Evolutionary conservation across 2,888 invertebrate species (phyloP).

Genomic region (Bursaphelenchus okinawaensis): DNA sequence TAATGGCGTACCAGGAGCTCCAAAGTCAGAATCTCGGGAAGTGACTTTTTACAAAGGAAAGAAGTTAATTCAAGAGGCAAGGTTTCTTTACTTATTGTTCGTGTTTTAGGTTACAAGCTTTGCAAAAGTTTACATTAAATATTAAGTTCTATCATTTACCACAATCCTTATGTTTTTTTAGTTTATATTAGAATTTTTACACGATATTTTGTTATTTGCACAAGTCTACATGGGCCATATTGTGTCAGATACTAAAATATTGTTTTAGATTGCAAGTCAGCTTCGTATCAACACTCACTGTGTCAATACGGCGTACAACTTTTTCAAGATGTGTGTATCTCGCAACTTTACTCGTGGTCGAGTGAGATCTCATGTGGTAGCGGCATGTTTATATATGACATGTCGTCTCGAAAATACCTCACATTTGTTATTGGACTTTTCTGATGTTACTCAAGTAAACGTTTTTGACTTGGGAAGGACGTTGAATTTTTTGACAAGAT

Average conservation of each 20-base stretch:
- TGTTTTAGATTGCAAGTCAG: slow-evolving; percentile 71
- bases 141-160: too few relatives aligned
- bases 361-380: slow-evolving; percentile 81
- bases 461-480: slow-evolving; percentile 90
- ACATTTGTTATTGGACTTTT: slow-evolving; percentile 91
- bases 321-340: slow-evolving; percentile 70
- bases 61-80: slow-evolving; percentile 52
- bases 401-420: slow-evolving; percentile 89
- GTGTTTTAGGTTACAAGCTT: too few relatives aligned
- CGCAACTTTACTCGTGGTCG: slow-evolving; percentile 74
- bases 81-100: slow-evolving; percentile 6
- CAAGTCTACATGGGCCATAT: background rate
- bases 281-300: slow-evolving; percentile 80
- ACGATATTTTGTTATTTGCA: too few relatives aligned
- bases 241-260: background rate
- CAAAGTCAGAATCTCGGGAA: slow-evolving; percentile 73
- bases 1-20: slow-evolving; percentile 2
- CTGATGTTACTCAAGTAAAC: slow-evolving; percentile 77
- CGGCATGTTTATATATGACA: slow-evolving; percentile 94
- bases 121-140: too few relatives aligned
- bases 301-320: slow-evolving; percentile 84
- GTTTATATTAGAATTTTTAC: too few relatives aligned
- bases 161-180: too few relatives aligned
- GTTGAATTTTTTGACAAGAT: slow-evolving; percentile 79
- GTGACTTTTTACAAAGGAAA: slow-evolving; percentile 77